Evolutionary conservation across 2,888 invertebrate genomes (phyloP).

Genomic region (Cancer borealis): DNA sequence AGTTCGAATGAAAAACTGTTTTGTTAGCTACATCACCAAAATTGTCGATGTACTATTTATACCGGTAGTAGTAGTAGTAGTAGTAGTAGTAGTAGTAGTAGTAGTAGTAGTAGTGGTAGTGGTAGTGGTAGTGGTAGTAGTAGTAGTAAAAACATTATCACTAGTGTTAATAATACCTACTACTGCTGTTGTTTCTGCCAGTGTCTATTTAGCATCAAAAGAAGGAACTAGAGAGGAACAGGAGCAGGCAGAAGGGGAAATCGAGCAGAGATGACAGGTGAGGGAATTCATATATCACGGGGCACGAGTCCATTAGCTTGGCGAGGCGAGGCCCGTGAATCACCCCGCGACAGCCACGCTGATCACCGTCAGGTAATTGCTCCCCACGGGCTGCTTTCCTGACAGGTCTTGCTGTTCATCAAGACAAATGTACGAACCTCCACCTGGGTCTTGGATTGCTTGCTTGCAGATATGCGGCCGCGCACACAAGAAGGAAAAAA

Average conservation of each 20-base stretch:
- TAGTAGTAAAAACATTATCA: background rate
- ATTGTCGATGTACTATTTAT: no score
- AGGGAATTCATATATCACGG: background rate
- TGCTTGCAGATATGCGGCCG: background rate
- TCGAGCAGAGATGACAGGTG: background rate
- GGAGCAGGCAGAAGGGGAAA: background rate
- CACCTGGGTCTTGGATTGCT: background rate
- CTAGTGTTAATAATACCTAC: background rate
- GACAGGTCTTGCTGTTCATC: constrained; percentile 11
- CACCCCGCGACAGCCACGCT: background rate
- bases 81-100: background rate
- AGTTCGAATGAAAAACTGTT: no score
- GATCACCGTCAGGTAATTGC: background rate
- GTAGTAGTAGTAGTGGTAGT: background rate
- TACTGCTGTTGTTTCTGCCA: background rate
- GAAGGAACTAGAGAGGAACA: background rate
- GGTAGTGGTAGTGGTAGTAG: background rate
- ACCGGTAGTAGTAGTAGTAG: background rate
- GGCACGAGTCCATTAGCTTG: background rate
- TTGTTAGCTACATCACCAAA: no score
- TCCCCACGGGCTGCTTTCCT: background rate
- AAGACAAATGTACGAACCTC: background rate
- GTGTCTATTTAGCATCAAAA: background rate
- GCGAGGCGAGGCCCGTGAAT: background rate
- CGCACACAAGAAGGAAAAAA: background rate